Conservation (phyloP, 2,113 vertebrate genomes). For the Orcinus orca region DNA sequence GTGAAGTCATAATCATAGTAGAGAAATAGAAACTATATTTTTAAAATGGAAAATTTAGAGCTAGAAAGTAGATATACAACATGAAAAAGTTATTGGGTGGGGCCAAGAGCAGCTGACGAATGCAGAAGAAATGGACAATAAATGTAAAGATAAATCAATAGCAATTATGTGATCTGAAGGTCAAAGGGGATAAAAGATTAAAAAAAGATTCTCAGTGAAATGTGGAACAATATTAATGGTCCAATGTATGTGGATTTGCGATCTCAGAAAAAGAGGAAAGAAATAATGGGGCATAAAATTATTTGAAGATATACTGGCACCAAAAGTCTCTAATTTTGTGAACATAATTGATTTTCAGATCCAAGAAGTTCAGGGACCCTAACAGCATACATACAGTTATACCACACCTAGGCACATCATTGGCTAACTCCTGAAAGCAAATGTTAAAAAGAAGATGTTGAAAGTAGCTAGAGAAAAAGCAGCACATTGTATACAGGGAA, state of each 20-base stretch:
- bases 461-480: neutral
- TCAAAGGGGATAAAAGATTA: neutral
- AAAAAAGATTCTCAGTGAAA: neutral
- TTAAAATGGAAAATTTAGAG: neutral
- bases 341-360: neutral
- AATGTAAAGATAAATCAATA: neutral
- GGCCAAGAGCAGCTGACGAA: neutral
- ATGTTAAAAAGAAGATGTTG: neutral
- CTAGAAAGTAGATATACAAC: neutral
- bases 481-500: neutral
- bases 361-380: neutral
- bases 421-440: neutral
- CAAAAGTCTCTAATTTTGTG: neutral
- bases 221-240: neutral
- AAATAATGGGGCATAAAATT: neutral
- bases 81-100: neutral
- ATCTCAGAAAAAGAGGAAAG: neutral
- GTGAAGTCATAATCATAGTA: neutral
- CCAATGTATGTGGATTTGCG: neutral
- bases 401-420: neutral
- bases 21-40: neutral
- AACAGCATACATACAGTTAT: neutral
- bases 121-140: neutral
- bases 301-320: neutral
- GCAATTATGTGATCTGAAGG: neutral